Conservation (phyloP, 2,888 invertebrate species). For the Tenodera sinensis region DNA sequence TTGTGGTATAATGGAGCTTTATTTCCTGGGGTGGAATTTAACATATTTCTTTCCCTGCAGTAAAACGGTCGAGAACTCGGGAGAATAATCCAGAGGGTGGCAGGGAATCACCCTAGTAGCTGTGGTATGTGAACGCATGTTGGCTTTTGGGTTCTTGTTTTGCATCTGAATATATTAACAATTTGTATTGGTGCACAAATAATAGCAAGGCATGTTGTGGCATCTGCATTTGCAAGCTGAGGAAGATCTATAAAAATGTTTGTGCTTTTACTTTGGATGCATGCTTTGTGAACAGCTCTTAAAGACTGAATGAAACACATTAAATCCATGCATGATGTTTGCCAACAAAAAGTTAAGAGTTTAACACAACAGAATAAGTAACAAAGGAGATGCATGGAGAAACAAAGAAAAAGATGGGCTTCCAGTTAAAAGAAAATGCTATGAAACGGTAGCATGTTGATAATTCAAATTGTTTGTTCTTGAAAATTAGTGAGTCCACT, state of each 20-base stretch:
- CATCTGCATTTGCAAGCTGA: no score
- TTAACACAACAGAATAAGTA: no score
- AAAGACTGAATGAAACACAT: neutral
- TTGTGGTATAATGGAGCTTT: neutral
- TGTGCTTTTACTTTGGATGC: neutral
- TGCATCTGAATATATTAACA: neutral
- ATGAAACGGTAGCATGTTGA: no score
- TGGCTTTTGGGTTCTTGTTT: neutral
- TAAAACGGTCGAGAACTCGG: constrained; percentile 75
- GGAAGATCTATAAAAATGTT: no score
- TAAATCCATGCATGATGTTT: neutral
- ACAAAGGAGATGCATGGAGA: no score
- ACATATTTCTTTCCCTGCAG: constrained; percentile 41
- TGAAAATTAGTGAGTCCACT: no score
- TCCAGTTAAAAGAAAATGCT: no score
- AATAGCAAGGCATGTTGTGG: neutral
- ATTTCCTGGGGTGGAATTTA: neutral
- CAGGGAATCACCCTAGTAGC: constrained; percentile 49
- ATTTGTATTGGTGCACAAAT: neutral
- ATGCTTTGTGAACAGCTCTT: neutral
- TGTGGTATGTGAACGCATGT: constrained; percentile 13
- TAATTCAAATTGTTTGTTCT: no score
- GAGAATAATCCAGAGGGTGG: constrained; percentile 62
- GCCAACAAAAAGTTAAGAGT: no score
- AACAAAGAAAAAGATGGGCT: no score